phyloP scores from a whole-genome alignment of 2,113 vertebrate species.

The Cynopterus brachyotis region DNA sequence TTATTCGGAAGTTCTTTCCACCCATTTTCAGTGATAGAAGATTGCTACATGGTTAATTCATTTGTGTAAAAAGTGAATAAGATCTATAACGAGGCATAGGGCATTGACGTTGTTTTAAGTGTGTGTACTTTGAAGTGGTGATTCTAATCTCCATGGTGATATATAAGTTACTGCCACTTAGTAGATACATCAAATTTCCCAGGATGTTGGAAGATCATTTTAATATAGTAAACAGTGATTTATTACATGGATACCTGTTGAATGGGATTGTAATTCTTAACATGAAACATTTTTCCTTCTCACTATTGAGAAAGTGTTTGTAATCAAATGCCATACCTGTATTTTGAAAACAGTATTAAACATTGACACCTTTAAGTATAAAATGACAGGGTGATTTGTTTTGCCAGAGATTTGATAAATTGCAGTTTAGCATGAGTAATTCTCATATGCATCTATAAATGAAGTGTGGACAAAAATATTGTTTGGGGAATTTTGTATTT shows the following conservation, averaged over 20 bases:
- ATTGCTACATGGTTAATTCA: background rate
- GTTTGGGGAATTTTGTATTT: slow-evolving; percentile 66
- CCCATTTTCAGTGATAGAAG: background rate
- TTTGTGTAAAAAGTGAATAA: background rate
- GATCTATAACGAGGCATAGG: background rate
- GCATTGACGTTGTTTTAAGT: background rate
- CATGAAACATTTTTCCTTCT: background rate
- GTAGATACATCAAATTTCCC: background rate
- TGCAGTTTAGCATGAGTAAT: slow-evolving; percentile 67
- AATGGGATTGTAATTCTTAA: background rate
- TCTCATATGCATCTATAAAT: slow-evolving; percentile 73
- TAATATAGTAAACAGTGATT: background rate
- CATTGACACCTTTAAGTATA: slow-evolving; percentile 36
- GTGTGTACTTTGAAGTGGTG: background rate
- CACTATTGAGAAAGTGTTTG: background rate
- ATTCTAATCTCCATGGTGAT: background rate
- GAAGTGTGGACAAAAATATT: slow-evolving; percentile 69
- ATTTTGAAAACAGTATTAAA: slow-evolving; percentile 36
- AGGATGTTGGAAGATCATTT: slow-evolving; percentile 17
- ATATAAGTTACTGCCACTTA: background rate
- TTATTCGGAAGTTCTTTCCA: background rate
- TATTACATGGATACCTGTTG: background rate
- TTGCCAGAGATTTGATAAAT: slow-evolving; percentile 57
- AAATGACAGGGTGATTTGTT: slow-evolving; percentile 60
- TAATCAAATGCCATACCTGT: background rate